Percentiles rank a stretch among this genome's conserved stretches.
Evolutionary conservation across 1,140 invertebrate genomes (phyloP).

Genomic region (Ectropis grisescens): DNA sequence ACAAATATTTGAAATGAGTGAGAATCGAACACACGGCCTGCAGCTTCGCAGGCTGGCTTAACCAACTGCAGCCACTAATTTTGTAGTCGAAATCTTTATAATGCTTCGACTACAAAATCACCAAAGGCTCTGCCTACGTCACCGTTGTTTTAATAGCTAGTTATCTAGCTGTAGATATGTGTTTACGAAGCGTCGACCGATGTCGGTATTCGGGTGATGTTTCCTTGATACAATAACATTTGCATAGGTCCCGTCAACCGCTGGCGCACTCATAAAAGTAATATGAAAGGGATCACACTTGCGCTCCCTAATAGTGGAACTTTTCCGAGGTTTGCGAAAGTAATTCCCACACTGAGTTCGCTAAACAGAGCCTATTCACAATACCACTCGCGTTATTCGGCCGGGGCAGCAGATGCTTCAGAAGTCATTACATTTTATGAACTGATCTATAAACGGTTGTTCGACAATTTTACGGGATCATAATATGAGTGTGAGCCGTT

Average conservation of each 20-base stretch:
- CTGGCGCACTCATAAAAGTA: slow-evolving; percentile 34
- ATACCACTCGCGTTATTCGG: slow-evolving; percentile 10
- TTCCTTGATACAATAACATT: slow-evolving; percentile 38
- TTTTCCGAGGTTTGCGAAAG: slow-evolving; percentile 28
- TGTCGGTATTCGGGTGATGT: too few species aligned
- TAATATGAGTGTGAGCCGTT: too few species aligned
- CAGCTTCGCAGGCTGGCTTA: not conserved
- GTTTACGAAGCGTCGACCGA: too few species aligned
- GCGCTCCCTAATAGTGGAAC: slow-evolving; percentile 30
- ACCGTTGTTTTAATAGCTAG: too few species aligned
- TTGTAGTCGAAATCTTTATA: too few species aligned
- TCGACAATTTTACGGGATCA: too few species aligned
- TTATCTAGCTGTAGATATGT: too few species aligned
- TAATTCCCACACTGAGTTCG: slow-evolving; percentile 22
- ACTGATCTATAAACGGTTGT: not conserved
- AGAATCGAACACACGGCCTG: too few species aligned
- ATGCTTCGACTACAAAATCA: too few species aligned
- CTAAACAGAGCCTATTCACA: slow-evolving; percentile 19
- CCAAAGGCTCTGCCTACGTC: too few species aligned
- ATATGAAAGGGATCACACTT: slow-evolving; percentile 37
- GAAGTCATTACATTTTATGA: slow-evolving; percentile 1
- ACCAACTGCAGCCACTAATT: too few species aligned
- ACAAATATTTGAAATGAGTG: too few species aligned
- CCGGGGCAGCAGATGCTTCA: slow-evolving; percentile 6
- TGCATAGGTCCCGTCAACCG: slow-evolving; percentile 38